Percentiles rank a stretch among this genome's conserved stretches.
phyloP scores from a whole-genome alignment of 2,888 invertebrate genomes.

The Cheiracanthium punctorium region DNA sequence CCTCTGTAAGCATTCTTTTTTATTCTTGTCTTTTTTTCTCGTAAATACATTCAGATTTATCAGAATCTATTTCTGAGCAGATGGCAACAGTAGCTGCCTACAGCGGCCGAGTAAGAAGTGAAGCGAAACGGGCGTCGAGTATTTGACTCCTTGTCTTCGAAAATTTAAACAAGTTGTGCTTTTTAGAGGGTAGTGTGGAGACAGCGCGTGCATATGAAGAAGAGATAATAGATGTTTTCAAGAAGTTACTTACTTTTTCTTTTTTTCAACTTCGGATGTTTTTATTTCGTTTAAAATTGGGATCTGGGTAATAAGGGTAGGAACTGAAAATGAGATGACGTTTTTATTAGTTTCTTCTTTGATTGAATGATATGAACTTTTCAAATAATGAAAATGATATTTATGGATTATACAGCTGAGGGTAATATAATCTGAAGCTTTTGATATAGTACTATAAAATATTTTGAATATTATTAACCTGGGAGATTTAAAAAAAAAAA shows the following conservation, averaged over 20 bases:
- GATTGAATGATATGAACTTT: too few species aligned
- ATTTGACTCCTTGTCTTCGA: not conserved
- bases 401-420: too few species aligned
- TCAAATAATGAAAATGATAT: too few species aligned
- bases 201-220: not conserved
- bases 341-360: too few species aligned
- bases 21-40: not conserved
- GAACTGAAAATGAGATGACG: too few species aligned
- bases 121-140: not conserved
- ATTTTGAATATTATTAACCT: too few species aligned
- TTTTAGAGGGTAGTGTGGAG: not conserved
- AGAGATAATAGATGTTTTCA: not conserved
- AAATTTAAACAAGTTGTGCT: not conserved
- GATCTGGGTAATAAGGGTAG: not conserved
- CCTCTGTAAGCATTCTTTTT: conserved; percentile 1
- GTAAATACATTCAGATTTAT: not conserved
- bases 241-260: not conserved
- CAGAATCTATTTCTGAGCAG: too few species aligned
- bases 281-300: not conserved
- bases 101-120: not conserved
- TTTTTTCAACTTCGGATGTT: not conserved
- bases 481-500: too few species aligned
- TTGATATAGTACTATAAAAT: too few species aligned
- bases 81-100: conserved; percentile 1
- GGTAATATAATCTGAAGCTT: too few species aligned